These are phyloP conservation scores for Acipenser transmontanus DNA, from an alignment of 2,797 vertebrate species.

Conservation along the genomic window DNA sequence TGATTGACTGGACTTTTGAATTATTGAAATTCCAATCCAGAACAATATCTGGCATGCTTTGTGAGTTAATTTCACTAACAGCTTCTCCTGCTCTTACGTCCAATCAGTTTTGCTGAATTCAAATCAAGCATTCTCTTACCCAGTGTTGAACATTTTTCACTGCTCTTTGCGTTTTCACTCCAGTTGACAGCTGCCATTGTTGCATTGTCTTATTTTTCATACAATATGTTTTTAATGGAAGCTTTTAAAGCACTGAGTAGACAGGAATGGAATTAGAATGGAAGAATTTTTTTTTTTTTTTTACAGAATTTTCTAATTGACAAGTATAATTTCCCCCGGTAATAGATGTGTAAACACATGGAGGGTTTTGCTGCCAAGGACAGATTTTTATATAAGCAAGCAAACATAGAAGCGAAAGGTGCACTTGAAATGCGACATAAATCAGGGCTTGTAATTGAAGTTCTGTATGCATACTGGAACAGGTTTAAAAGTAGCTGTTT, in stretches of 20 bases:
- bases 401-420: conserved; percentile 20
- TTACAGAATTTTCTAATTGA: not conserved
- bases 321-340: not conserved
- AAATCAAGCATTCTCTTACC: not conserved
- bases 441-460: too few species aligned
- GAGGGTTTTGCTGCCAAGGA: conserved; percentile 41
- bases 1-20: too few species aligned
- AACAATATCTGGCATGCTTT: not conserved
- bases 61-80: not conserved
- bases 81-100: not conserved
- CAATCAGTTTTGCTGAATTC: not conserved
- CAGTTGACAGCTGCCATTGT: not conserved
- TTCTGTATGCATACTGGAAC: conserved; percentile 20
- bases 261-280: too few species aligned
- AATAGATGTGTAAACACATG: conserved; percentile 31
- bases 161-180: not conserved
- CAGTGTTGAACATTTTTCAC: not conserved
- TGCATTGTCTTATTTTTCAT: not conserved
- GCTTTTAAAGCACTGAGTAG: too few species aligned
- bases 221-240: too few species aligned
- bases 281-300: too few species aligned
- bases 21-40: not conserved
- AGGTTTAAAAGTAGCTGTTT: conserved; percentile 59
- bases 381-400: conserved; percentile 40
- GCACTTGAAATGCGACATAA: too few species aligned